Conservation (phyloP, 2,888 invertebrate genomes). For the Synergus gifuensis region DNA sequence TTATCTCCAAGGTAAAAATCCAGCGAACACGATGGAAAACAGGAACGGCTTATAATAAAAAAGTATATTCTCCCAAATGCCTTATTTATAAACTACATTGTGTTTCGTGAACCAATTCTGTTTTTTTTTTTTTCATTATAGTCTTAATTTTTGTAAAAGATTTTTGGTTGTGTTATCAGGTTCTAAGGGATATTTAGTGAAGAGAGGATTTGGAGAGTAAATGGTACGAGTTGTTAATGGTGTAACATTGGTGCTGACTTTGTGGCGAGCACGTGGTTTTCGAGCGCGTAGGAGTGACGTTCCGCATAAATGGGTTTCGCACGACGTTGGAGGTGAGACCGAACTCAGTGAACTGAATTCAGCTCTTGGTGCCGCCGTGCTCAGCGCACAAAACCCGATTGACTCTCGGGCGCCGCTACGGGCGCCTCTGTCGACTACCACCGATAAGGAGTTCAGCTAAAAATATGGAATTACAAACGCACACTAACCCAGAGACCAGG, state of each 20-base stretch:
- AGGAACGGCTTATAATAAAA: neutral
- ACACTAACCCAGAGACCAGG: neutral
- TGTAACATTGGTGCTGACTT: slow-evolving; percentile 21
- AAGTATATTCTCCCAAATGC: neutral
- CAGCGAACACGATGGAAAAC: slow-evolving; percentile 32
- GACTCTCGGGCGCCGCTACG: slow-evolving; percentile 58
- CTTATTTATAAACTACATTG: too few species aligned
- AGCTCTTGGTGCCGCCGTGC: slow-evolving; percentile 55
- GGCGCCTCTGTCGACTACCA: slow-evolving; percentile 47
- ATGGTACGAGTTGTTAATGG: neutral
- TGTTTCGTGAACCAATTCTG: too few species aligned
- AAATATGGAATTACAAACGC: neutral
- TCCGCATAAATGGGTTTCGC: slow-evolving; percentile 44
- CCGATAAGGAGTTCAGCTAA: neutral
- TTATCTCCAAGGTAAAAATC: slow-evolving; percentile 51
- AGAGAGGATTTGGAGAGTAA: neutral
- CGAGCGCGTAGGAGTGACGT: slow-evolving; percentile 34
- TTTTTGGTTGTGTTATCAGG: too few species aligned
- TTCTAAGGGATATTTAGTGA: neutral
- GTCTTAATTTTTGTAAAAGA: neutral
- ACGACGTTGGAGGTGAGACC: slow-evolving; percentile 65
- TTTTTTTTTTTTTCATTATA: too few species aligned
- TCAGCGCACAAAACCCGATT: slow-evolving; percentile 60
- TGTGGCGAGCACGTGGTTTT: slow-evolving; percentile 47
- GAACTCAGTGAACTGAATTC: slow-evolving; percentile 70